Base-by-base conservation (phyloP, 2,797 vertebrate species). In the Muscicapa comitata region DNA sequence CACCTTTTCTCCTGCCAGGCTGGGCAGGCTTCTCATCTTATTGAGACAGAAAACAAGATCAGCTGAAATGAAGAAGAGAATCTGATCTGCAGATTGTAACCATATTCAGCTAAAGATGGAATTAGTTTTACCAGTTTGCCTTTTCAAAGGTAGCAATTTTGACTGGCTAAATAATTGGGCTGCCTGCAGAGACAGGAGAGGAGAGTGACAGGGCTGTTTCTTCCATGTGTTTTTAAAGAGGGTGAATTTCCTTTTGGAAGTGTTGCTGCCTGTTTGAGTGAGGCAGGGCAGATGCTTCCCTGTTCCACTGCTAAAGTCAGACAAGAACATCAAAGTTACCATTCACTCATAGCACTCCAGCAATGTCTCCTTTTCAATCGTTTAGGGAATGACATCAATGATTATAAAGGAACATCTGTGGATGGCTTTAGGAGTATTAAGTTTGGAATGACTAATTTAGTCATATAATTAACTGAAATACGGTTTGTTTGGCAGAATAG, bases 401-500 rank as follows among this genome's bases (percentile, higher is more conserved):
- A 85, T 92, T 92, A 82, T 67, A 93, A 90, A 95, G 65, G 90
- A 95, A 89, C 93, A 95, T 97, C 94, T 97, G 95, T 93, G 96
- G 95, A 95, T 95, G 94, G 92, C 75, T 96, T 96, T 91, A 94
- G 94, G 94, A 95, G 81, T 89, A 96, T 95, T 96, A 94, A 94
- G 90, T 95, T 92, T 74, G 81, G 84, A 93, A 96, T 80, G 80
- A 93, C 88, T 95, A 92, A 95, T 96, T 95, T 92, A 94, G 94
- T 70, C 74, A 61, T 87, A 89, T 93, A 95, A 96, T 96, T 95
- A 96, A 96, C 94, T 91, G 92, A 94, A 95, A 77, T 88, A 93
- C 11, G 53, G 74, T 88, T 96, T 94, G 63, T 93, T 94, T 95
- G 88, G 93, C 92, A 94, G 94, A 93, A 89, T 33, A 73, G 74